Evolutionary conservation across 2,113 vertebrate species (phyloP).

Genomic region (Physeter macrocephalus): DNA sequence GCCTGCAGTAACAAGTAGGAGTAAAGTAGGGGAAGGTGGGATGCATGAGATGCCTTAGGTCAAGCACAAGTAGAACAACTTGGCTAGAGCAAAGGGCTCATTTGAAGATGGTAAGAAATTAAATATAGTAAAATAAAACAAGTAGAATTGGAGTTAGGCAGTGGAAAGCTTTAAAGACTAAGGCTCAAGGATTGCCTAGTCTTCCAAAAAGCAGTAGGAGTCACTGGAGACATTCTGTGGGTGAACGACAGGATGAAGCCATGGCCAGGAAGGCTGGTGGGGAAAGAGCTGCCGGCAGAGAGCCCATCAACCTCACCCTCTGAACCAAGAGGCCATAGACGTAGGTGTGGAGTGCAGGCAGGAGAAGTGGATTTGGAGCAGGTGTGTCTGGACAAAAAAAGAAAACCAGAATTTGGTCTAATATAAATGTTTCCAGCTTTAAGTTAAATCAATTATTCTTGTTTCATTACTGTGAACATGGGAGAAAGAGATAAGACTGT

Average conservation of each 20-base stretch:
- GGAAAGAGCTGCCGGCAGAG: background rate
- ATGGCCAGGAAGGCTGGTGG: background rate
- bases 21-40: background rate
- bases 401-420: background rate
- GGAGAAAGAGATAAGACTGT: background rate
- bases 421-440: background rate
- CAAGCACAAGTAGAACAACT: background rate
- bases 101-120: background rate
- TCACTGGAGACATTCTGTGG: background rate
- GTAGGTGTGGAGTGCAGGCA: background rate
- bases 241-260: background rate
- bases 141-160: background rate
- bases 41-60: background rate
- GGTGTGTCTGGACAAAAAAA: background rate
- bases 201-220: background rate
- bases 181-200: background rate
- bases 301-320: background rate
- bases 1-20: background rate
- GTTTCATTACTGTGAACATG: background rate
- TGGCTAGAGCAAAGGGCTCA: background rate
- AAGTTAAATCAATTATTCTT: background rate
- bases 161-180: background rate
- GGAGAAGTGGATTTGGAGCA: background rate
- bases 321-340: background rate
- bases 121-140: background rate